Evolutionary conservation across 2,113 vertebrate genomes (phyloP).

Genomic region (Riparia riparia): DNA sequence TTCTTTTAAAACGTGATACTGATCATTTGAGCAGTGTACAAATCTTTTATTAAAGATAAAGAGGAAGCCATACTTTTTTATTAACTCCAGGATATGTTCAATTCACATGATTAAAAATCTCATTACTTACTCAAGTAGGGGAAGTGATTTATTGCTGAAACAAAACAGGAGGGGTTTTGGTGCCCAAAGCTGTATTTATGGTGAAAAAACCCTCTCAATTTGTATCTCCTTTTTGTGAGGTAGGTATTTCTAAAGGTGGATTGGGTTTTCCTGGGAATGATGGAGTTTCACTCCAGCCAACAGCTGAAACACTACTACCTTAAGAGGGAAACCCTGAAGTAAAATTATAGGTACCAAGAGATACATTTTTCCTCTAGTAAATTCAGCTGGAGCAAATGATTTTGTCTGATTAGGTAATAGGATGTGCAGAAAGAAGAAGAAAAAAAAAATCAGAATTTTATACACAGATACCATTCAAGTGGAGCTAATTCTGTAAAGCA

Average conservation of each 20-base stretch:
- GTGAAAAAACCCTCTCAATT: conserved; percentile 26
- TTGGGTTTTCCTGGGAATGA: conserved; percentile 29
- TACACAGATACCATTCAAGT: neutral
- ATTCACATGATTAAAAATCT: conserved; percentile 81
- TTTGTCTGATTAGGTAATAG: neutral
- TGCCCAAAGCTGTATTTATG: conserved; percentile 69
- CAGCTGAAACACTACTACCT: conserved; percentile 56
- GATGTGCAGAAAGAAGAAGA: neutral
- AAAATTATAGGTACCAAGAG: neutral
- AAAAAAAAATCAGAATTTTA: neutral
- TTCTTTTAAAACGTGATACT: conserved; percentile 76
- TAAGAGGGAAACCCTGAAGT: conserved; percentile 24
- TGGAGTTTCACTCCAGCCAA: neutral
- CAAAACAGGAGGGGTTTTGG: conserved; percentile 55
- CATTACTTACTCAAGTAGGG: conserved; percentile 73
- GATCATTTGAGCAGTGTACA: conserved; percentile 77
- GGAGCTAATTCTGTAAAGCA: neutral
- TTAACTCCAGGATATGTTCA: conserved; percentile 77
- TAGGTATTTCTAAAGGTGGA: conserved; percentile 68
- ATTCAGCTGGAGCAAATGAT: neutral
- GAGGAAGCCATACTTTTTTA: conserved; percentile 77
- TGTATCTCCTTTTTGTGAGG: conserved; percentile 35
- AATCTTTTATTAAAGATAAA: conserved; percentile 84
- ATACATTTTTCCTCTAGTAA: neutral
- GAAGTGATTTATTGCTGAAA: conserved; percentile 73